These are phyloP conservation scores for Theocolax elegans DNA, from an alignment of 1,140 invertebrate species.

Conservation along the genomic window DNA sequence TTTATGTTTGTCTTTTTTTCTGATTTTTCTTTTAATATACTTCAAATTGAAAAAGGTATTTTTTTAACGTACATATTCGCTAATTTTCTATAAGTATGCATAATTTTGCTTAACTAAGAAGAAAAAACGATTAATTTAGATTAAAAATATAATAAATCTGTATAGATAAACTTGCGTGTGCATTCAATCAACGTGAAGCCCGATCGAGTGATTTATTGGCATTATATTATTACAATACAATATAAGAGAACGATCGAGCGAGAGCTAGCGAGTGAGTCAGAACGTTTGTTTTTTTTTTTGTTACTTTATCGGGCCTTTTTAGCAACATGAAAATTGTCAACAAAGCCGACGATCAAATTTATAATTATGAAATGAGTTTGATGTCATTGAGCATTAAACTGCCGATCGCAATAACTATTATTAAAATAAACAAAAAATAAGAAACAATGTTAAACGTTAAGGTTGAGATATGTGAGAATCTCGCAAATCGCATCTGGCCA, in stretches of 20 bases:
- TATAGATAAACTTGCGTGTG: constrained; percentile 28
- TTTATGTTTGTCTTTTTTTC: too few species aligned
- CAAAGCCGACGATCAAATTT: background rate
- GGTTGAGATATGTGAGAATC: constrained; percentile 18
- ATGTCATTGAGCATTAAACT: background rate
- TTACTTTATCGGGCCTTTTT: constrained; percentile 2
- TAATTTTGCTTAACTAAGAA: constrained; percentile 23
- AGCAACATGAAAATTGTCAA: constrained; percentile 6
- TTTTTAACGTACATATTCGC: constrained; percentile 37
- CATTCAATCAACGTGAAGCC: constrained; percentile 30
- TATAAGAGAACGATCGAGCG: constrained; percentile 39
- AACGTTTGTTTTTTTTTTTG: constrained; percentile 7
- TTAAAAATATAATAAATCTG: constrained; percentile 28
- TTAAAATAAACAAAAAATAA: background rate
- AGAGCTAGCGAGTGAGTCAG: constrained; percentile 12
- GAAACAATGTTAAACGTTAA: background rate
- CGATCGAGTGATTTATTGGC: constrained; percentile 25
- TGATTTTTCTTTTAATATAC: constrained; percentile 34
- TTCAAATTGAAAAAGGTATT: constrained; percentile 37
- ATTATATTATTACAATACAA: constrained; percentile 35
- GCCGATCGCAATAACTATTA: background rate
- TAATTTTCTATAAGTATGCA: constrained; percentile 33
- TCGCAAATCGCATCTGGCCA: constrained; percentile 24
- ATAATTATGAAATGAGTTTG: background rate
- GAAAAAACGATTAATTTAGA: constrained; percentile 26